These are phyloP conservation scores for Anthoptus insignis DNA, from an alignment of 2,888 invertebrate species.

Conservation along the genomic window DNA sequence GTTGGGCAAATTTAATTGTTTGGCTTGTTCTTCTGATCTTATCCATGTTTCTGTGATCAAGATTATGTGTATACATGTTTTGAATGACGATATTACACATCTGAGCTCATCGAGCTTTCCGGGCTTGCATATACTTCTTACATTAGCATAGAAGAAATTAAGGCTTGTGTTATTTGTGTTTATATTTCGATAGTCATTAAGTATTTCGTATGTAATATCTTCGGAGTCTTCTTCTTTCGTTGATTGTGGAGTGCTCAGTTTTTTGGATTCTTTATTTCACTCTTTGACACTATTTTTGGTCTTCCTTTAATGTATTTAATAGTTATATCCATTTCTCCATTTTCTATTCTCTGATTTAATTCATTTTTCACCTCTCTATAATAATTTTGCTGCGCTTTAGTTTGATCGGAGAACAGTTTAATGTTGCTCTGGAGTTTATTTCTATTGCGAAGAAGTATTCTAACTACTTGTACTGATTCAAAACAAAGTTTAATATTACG, in stretches of 20 bases:
- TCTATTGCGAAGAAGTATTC: constrained; percentile 13
- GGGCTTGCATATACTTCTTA: constrained; percentile 22
- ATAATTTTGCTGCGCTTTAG: constrained; percentile 9
- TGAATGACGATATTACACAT: constrained; percentile 41
- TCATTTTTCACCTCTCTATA: not conserved
- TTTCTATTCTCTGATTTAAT: not conserved
- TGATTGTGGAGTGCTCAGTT: not conserved
- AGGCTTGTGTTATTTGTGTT: not conserved
- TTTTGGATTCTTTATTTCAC: constrained; percentile 4
- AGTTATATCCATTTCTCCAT: constrained; percentile 6
- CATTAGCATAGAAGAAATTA: constrained; percentile 20
- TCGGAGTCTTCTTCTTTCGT: not conserved
- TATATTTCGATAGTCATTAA: constrained; percentile 6
- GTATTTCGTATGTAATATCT: constrained; percentile 7
- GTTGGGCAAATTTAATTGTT: not conserved
- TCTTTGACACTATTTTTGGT: constrained; percentile 8
- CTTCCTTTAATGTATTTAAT: constrained; percentile 16
- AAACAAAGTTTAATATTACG: constrained; percentile 18
- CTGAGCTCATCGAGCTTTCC: constrained; percentile 38
- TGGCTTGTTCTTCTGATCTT: not conserved
- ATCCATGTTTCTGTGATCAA: not conserved
- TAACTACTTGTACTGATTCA: not conserved
- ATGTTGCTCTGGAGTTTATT: not conserved
- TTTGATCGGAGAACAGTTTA: constrained; percentile 9
- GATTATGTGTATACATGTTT: constrained; percentile 26